A percentile compares a stretch with the other conserved stretches of the same genome.
Evolutionary conservation across 2,888 invertebrate genomes (phyloP).

Genomic region (Drosophila mercatorum): DNA sequence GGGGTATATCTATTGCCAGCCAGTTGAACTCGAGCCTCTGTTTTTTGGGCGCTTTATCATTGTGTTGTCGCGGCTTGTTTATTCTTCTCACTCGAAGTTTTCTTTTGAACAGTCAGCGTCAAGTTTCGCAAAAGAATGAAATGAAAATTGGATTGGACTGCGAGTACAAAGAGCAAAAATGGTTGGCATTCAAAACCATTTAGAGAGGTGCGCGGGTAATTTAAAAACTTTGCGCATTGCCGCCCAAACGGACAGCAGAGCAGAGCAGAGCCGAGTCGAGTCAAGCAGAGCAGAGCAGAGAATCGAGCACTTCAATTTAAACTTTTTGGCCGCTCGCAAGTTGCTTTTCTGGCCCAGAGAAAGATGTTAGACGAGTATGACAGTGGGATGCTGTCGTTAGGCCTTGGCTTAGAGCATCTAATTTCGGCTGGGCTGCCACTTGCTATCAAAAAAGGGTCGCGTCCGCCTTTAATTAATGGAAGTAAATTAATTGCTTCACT

Average conservation of each 20-base stretch:
- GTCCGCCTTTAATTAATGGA: constrained; percentile 13
- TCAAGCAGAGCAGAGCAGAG: constrained; percentile 27
- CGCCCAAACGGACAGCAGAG: constrained; percentile 26
- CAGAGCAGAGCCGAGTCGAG: constrained; percentile 24
- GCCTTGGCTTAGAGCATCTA: constrained; percentile 25
- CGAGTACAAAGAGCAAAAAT: constrained; percentile 49
- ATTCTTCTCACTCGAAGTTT: constrained; percentile 35
- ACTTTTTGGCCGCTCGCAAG: constrained; percentile 49
- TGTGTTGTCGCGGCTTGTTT: constrained; percentile 38
- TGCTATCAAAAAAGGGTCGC: constrained; percentile 27
- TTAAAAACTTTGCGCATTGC: constrained; percentile 45
- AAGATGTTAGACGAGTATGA: constrained; percentile 49
- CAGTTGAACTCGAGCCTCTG: background rate
- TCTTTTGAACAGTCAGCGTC: constrained; percentile 22
- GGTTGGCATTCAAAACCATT: constrained; percentile 63
- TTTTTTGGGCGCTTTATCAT: constrained; percentile 21
- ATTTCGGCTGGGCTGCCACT: constrained; percentile 13
- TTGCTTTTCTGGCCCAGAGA: constrained; percentile 18
- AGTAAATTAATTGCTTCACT: constrained; percentile 51
- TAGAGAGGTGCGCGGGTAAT: constrained; percentile 55
- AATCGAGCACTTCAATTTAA: constrained; percentile 68
- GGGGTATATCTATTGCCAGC: background rate
- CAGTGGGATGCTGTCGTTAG: constrained; percentile 15
- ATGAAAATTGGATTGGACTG: constrained; percentile 64
- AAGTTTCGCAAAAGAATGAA: constrained; percentile 44